phyloP scores from a whole-genome alignment of 1,140 invertebrate species.

The Glomeris maerens region DNA sequence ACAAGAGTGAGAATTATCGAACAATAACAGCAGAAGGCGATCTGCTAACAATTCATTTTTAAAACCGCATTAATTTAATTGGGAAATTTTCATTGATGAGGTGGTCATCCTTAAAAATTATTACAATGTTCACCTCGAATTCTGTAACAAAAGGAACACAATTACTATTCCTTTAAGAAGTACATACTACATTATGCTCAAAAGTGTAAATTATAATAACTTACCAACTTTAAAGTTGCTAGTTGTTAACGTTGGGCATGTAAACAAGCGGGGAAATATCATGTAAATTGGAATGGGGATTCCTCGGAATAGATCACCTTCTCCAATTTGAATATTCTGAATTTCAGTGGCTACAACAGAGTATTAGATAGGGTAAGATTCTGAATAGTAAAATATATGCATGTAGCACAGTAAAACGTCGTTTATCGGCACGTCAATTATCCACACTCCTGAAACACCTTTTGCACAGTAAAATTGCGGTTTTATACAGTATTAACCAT shows the following conservation, averaged over 20 bases:
- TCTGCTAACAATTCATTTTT: too few relatives aligned
- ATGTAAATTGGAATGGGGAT: constrained; percentile 82
- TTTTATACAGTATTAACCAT: too few relatives aligned
- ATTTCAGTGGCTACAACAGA: constrained; percentile 77
- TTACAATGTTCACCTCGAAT: constrained; percentile 87
- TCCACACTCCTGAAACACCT: too few relatives aligned
- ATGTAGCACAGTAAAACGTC: neutral
- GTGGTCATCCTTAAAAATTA: constrained; percentile 85
- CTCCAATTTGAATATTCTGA: constrained; percentile 93
- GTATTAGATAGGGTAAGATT: too few relatives aligned
- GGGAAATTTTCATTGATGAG: constrained; percentile 94
- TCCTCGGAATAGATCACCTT: constrained; percentile 70
- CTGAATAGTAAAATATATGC: neutral
- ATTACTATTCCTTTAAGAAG: neutral
- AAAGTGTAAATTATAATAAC: constrained; percentile 17
- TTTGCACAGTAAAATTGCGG: too few relatives aligned
- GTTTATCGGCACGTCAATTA: too few relatives aligned
- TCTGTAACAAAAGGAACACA: constrained; percentile 48
- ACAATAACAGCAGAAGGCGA: too few relatives aligned
- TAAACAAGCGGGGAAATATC: constrained; percentile 89
- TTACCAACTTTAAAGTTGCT: constrained; percentile 92
- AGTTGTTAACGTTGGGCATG: constrained; percentile 78
- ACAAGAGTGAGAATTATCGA: too few relatives aligned
- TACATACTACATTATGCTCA: neutral
- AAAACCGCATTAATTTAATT: constrained; percentile 47